Evolutionary conservation across 2,797 vertebrate genomes (phyloP), one percentile per base, ranked within the genome.

Genomic region (Sebastes kiyomatsui): DNA sequence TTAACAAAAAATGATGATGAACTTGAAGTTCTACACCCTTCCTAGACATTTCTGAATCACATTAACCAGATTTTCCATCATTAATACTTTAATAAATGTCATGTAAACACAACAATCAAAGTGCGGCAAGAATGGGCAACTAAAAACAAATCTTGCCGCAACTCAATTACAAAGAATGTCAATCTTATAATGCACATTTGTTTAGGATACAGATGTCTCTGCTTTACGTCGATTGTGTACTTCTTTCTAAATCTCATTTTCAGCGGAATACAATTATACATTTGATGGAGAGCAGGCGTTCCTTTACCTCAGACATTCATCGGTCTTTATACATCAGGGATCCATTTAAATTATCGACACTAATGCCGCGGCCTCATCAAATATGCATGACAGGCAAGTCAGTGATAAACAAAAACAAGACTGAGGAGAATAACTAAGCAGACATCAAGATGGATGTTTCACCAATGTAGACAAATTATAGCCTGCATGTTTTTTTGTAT

Each of bases 361-460:
- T 66, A 79, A 78, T 74, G 72, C 62, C 28, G 65, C 2, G 4
- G 46, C 60, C 52, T 82, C 74, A 82, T 87, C 33, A 84, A 87
- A 85, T 75, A 88, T 87, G 70, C 69, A 84, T 75, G 56, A 62
- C 38, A 35, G 20, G 33, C 33, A 71, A 68, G 49, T 38, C 54
- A 1, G 67, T 59, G 73, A 68, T 79, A 69, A 87, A 84, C 68
- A 83, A 55, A 86, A 85, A 66, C 72, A 59, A 49, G 67, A 67
- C 61, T 20, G 60, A 69, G 61, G 38, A 77, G 74, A 69, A 67
- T 56, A 67, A 79, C 42, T n/a, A 38, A 77, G 61, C 28, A 67
- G 64, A 65, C 28, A 60, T 33, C 2, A 6, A 27, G 4, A 8
- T 27, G 7, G 49, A 56, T 67, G 28, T 70, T 54, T 65, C 22